Evolutionary conservation across 2,888 invertebrate species (phyloP), one percentile per base, ranked within the genome.

Genomic region (Druceiella hillmani): DNA sequence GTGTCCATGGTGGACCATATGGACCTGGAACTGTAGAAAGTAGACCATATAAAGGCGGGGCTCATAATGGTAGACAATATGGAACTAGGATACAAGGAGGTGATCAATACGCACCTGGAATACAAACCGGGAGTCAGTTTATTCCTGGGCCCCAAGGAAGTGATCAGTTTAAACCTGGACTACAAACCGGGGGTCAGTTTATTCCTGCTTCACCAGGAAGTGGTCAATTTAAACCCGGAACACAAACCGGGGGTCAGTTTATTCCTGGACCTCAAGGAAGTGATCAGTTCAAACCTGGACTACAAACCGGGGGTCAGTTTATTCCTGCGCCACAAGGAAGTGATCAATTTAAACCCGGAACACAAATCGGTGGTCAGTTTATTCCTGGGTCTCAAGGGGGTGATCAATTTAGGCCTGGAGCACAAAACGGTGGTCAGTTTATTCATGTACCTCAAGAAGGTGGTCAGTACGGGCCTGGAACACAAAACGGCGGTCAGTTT

Each of bases 251-350:
- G 32, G 43, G 26, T 3, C 31, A 27, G 9, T 39, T 35, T 13
- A 27, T 32, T 5, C 35, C 16, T 7, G 44, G 45, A n/a, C 17
- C 37, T 14, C 31, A 30, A 17, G 44, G 38, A 15, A 43, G 32
- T 35, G 46, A 46, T 20, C 46, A 22, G 40, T 39, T 22, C 35
- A 32, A n/a, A n/a, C n/a, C n/a, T n/a, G n/a, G n/a, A n/a, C n/a
- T n/a, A n/a, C n/a, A n/a, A n/a, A n/a, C n/a, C 4, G 33, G 17
- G 7, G 29, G 32, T 10, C n/a, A n/a, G n/a, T n/a, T n/a, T n/a
- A n/a, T 4, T 25, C 38, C 37, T 25, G 30, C 16, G 24, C 20
- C 28, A 2, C 34, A 17, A 3, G 31, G 27, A n/a, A 15, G 27
- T 13, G 24, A 22, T n/a, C n/a, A n/a, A 5, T 16, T 7, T 13